Evolutionary conservation across 1,140 invertebrate species (phyloP).

Genomic region (Neodiprion pinetum): DNA sequence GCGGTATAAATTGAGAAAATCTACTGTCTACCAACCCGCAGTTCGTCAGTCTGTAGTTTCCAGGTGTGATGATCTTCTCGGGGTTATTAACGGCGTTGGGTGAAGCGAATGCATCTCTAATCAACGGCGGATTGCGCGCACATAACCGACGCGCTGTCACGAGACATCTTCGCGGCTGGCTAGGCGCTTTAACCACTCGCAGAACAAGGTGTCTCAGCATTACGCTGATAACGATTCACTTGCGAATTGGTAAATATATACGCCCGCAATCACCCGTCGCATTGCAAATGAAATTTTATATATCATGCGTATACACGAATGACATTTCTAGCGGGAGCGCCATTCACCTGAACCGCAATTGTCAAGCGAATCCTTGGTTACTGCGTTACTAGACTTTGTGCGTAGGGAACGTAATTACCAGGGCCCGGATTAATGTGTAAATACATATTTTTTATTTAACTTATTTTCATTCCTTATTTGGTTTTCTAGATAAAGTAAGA

Average conservation of each 20-base stretch:
- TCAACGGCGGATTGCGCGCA: neutral
- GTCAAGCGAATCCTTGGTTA: no score
- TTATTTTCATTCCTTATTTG: no score
- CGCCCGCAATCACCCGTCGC: neutral
- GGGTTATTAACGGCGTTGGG: neutral
- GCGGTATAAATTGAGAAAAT: no score
- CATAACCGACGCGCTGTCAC: neutral
- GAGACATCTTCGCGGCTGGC: constrained; percentile 1
- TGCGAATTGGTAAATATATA: neutral
- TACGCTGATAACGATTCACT: constrained; percentile 3
- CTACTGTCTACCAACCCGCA: neutral
- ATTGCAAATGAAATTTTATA: neutral
- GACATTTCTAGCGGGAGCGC: no score
- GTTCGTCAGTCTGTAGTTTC: neutral
- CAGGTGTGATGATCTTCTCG: neutral
- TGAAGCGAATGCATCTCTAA: neutral
- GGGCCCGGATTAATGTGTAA: no score
- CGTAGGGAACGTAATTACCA: no score
- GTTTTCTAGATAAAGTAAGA: no score
- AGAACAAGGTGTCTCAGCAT: neutral
- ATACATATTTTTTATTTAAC: no score
- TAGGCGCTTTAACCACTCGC: neutral
- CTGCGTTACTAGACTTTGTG: no score
- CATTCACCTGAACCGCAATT: no score
- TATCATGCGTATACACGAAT: no score